Evolutionary conservation across 2,113 vertebrate genomes (phyloP), one percentile per base, ranked within the genome.

Genomic region (Tautogolabrus adspersus): DNA sequence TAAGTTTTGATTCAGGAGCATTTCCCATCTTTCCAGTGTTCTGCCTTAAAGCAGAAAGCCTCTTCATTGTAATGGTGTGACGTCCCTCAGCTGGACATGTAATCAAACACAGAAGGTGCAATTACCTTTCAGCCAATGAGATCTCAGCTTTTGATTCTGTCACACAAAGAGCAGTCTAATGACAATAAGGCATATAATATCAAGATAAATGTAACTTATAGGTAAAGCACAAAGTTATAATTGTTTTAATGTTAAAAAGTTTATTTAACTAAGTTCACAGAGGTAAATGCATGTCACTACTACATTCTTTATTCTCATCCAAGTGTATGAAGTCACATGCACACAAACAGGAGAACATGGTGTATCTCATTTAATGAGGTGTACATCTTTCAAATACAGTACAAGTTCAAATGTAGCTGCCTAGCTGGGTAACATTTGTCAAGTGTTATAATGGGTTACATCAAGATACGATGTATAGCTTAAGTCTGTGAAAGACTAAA

Each of bases 81-180:
- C 42, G 1, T 66, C 22, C 46, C 47, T 51, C 10, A 59, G 26
- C 26, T 30, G 3, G 30, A 47, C 7, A 34, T 30, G 26, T 38
- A 57, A 64, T 60, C 30, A 62, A 42, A 42, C 40, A 42, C 70
- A 84, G 67, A 81, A 64, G 82, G 74, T 63, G 77, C 37, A 72
- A 63, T 83, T 47, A 81, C n/a, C 64, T 63, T 22, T 47, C 69
- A 54, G 75, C 81, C 79, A 87, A 87, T 90, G 21, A 88, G 64
- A 79, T 66, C n/a, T 40, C 72, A 47, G 10, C 47, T 23, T 73
- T 64, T 46, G 44, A 12, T 34, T 44, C 5, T 0, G 44, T 75
- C 37, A 69, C 10, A 0, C 13, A 30, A 34, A 19, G 75, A 60
- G 65, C 1, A 63, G 60, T 76, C 81, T 34, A 78, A 8, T 58